phyloP scores from a whole-genome alignment of 1,140 invertebrate species.

The Panonychus citri region DNA sequence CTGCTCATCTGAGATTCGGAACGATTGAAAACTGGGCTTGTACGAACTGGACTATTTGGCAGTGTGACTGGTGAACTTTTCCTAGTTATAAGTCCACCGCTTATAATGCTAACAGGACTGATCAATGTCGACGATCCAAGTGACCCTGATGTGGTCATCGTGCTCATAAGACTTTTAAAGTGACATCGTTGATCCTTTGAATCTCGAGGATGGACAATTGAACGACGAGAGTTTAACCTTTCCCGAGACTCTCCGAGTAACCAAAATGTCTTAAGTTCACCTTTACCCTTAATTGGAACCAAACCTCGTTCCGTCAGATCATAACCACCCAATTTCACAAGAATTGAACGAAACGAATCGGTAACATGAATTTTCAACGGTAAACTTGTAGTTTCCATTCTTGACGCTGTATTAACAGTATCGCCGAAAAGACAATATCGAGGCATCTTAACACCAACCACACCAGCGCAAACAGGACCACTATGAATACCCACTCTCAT shows the following conservation, averaged over 20 bases:
- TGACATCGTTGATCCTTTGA: background rate
- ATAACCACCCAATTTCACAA: slow-evolving; percentile 60
- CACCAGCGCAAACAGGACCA: slow-evolving; percentile 32
- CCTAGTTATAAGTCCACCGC: too few species aligned
- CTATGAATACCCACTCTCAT: slow-evolving; percentile 83
- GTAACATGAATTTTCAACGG: slow-evolving; percentile 64
- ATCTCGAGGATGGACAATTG: background rate
- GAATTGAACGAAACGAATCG: slow-evolving; percentile 51
- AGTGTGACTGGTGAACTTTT: too few species aligned
- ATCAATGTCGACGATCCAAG: too few species aligned
- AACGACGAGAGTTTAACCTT: background rate
- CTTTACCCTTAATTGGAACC: slow-evolving; percentile 25
- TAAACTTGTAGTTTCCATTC: slow-evolving; percentile 70
- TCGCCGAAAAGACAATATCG: slow-evolving; percentile 70
- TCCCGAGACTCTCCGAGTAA: slow-evolving; percentile 8
- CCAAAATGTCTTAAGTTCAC: slow-evolving; percentile 23
- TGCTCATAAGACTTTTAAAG: background rate
- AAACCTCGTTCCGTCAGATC: slow-evolving; percentile 46
- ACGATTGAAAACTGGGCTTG: too few species aligned
- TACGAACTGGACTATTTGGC: too few species aligned
- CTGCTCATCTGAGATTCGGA: too few species aligned
- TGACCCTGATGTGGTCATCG: too few species aligned
- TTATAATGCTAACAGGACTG: too few species aligned
- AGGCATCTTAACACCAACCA: slow-evolving; percentile 71
- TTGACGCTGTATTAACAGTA: slow-evolving; percentile 72